Conservation (phyloP, 1,140 invertebrate genomes). For the Sycophila sp. region DNA sequence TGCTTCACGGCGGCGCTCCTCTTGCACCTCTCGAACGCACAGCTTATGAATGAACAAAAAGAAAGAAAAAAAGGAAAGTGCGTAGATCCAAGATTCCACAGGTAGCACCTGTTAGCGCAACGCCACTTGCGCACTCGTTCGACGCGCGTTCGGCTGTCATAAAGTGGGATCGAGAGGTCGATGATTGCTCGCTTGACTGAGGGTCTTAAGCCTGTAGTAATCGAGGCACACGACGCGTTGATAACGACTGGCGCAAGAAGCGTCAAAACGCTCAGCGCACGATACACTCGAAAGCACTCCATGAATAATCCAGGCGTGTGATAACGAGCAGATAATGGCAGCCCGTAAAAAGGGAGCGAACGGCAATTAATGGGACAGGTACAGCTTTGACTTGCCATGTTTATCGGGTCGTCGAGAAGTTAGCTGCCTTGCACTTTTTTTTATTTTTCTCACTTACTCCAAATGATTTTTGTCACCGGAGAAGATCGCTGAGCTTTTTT, state of each 20-base stretch:
- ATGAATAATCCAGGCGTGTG: slow-evolving; percentile 31
- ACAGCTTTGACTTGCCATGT: not conserved
- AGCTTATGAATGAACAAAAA: not conserved
- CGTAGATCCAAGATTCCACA: not conserved
- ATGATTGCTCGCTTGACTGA: not conserved
- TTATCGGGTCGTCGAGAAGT: not conserved
- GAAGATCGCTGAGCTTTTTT: no score
- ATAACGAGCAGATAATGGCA: slow-evolving; percentile 33
- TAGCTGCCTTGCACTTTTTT: no score
- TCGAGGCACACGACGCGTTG: not conserved
- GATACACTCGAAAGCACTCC: slow-evolving; percentile 2
- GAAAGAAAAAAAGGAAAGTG: not conserved
- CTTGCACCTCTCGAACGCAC: not conserved
- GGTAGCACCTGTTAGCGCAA: slow-evolving; percentile 4
- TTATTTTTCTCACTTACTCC: no score
- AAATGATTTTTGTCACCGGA: no score
- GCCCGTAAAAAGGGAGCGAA: slow-evolving; percentile 32
- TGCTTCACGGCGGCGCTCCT: not conserved
- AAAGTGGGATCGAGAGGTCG: slow-evolving; percentile 31
- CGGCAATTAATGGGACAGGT: not conserved
- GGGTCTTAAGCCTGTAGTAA: no score
- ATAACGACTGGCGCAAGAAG: not conserved
- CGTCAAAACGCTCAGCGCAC: not conserved
- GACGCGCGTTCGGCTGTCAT: not conserved
- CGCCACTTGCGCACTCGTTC: not conserved